Evolutionary conservation across 2,113 vertebrate genomes (phyloP).

Genomic region (Lampris incognitus): DNA sequence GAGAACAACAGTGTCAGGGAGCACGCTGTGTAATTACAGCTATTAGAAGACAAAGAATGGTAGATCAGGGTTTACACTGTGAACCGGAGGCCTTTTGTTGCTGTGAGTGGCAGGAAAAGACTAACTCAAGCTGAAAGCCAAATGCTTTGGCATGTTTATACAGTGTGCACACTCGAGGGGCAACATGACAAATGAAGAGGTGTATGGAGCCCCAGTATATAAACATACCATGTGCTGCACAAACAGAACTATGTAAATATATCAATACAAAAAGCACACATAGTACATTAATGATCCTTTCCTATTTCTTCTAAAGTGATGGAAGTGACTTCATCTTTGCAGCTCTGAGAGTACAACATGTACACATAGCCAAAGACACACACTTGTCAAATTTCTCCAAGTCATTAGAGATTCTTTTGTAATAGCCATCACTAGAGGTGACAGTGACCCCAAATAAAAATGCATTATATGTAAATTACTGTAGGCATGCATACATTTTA

Average conservation of each 20-base stretch:
- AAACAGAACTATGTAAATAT: slow-evolving; percentile 13
- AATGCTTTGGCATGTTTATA: slow-evolving; percentile 35
- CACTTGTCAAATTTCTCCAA: too few species aligned
- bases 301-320: too few species aligned
- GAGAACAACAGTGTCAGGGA: slow-evolving; percentile 45
- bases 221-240: neutral
- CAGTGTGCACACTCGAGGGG: slow-evolving; percentile 3
- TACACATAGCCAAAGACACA: too few species aligned
- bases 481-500: too few species aligned
- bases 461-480: too few species aligned
- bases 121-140: slow-evolving; percentile 43
- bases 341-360: too few species aligned
- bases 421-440: too few species aligned
- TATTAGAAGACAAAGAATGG: slow-evolving; percentile 45
- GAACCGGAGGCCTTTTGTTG: slow-evolving; percentile 33
- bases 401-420: too few species aligned
- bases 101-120: slow-evolving; percentile 34
- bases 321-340: too few species aligned
- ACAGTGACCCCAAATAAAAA: too few species aligned
- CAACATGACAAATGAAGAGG: too few species aligned
- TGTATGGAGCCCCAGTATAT: slow-evolving; percentile 12
- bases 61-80: slow-evolving; percentile 34
- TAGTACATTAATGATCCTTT: neutral
- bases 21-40: slow-evolving; percentile 53
- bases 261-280: slow-evolving; percentile 4